phyloP scores from a whole-genome alignment of 2,113 vertebrate genomes.

The Odocoileus hemionus region DNA sequence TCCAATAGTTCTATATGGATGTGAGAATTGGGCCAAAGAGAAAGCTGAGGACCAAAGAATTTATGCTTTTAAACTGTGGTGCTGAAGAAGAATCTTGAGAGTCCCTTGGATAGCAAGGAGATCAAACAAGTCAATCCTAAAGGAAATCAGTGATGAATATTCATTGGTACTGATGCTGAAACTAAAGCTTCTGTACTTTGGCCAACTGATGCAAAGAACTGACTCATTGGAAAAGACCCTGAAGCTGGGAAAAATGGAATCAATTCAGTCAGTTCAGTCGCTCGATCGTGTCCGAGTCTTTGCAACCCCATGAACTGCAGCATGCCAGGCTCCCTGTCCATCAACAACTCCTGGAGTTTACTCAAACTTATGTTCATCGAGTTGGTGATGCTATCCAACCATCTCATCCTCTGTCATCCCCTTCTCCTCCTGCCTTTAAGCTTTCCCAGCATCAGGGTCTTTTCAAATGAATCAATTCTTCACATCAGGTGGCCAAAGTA shows the following conservation, averaged over 20 bases:
- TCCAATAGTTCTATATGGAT: neutral
- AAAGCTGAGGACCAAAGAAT: neutral
- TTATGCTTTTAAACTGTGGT: neutral
- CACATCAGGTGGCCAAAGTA: neutral
- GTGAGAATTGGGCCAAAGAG: neutral
- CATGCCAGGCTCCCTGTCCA: neutral
- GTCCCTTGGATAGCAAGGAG: neutral
- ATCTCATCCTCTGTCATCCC: neutral
- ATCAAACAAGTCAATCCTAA: neutral
- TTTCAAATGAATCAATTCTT: neutral
- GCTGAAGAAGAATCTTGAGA: neutral
- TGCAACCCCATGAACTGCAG: neutral
- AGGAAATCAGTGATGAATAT: neutral
- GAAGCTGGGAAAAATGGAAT: neutral
- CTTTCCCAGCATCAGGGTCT: neutral
- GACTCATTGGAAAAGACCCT: neutral
- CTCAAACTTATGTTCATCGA: neutral
- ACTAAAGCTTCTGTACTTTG: neutral
- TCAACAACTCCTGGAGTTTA: neutral
- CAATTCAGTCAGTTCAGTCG: neutral
- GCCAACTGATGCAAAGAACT: neutral
- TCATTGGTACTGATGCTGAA: neutral
- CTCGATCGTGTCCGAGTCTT: rapidly evolving
- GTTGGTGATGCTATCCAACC: neutral
- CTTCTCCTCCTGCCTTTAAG: neutral